Conservation (phyloP, 2,797 vertebrate species). For the Aselliscus stoliczkanus region DNA sequence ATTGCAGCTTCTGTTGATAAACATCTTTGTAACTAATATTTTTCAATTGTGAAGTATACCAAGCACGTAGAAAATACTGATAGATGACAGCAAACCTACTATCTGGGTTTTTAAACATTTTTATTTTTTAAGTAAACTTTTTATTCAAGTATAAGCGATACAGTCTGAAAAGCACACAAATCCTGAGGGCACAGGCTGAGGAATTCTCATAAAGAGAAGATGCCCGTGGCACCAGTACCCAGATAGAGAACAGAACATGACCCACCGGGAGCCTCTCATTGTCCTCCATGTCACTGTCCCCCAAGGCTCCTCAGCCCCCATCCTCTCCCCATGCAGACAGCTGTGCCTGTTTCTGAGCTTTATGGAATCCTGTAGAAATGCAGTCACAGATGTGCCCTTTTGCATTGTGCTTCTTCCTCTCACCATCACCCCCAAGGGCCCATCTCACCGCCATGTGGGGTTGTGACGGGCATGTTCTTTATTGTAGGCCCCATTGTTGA, state of each 20-base stretch:
- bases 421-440: background rate
- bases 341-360: background rate
- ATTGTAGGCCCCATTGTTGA: background rate
- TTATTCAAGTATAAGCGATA: background rate
- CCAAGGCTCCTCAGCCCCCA: fast-evolving
- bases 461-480: background rate
- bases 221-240: fast-evolving
- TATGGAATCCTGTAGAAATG: fast-evolving
- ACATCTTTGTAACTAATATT: background rate
- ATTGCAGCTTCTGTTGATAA: fast-evolving
- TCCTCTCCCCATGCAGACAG: fast-evolving
- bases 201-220: fast-evolving
- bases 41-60: background rate
- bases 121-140: background rate
- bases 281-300: too few relatives aligned
- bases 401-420: background rate
- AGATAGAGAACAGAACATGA: background rate
- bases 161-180: background rate
- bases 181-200: background rate
- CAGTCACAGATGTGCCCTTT: background rate
- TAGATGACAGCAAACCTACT: background rate
- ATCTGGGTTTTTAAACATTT: background rate
- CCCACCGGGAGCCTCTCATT: too few relatives aligned
- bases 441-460: too few relatives aligned
- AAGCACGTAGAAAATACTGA: background rate